Evolutionary conservation across 2,113 vertebrate species (phyloP), one percentile per base, ranked within the genome.

Genomic region (Pterocles burchelli): DNA sequence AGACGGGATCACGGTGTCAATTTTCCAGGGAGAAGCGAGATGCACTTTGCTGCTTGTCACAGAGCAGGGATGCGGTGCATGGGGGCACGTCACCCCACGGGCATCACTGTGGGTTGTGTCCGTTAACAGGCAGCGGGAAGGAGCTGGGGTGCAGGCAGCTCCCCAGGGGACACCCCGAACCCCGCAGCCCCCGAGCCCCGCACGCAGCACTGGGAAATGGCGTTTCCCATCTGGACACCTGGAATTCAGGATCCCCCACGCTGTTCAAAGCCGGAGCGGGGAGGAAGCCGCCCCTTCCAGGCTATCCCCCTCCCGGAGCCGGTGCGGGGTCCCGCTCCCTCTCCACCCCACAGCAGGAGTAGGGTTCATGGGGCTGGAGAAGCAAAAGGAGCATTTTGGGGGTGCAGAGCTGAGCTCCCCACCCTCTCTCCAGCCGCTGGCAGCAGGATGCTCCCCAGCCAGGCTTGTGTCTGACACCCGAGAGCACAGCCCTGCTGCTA

Each of bases 1-100:
- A 33, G 33, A 3, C 0, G 4, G 13, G 31, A 14, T 31, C 1
- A 13, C 0, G 2, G 5, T 1, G 17, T 11, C 20, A 10, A 63
- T 48, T 33, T 11, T 2, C 45, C 58, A 3, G 48, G 71, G 76
- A 14, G 54, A 4, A 4, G 65, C 0, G 31, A 12, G 74, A 9
- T 10, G 57, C n/a, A 0, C 8, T 36, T 18, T 17, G 31, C 34
- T 5, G 58, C 71, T 43, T 24, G 6, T 7, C 0, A 1, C 3
- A 2, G 70, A 62, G 61, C 43, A 24, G 76, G 59, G 51, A 34
- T 1, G 16, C 0, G 19, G 31, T 7, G 13, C 8, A 1, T 0
- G 0, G 52, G 55, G 82, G 29, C 52, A 4, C 45, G 5, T 22
- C 33, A 1, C 45, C 8, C 36, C 15, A 5, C 1, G 3, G 55